A percentile compares a stretch with the other conserved stretches of the same genome.
These are phyloP conservation scores for Thalpophila matura DNA, from an alignment of 2,888 invertebrate genomes.

Conservation along the genomic window DNA sequence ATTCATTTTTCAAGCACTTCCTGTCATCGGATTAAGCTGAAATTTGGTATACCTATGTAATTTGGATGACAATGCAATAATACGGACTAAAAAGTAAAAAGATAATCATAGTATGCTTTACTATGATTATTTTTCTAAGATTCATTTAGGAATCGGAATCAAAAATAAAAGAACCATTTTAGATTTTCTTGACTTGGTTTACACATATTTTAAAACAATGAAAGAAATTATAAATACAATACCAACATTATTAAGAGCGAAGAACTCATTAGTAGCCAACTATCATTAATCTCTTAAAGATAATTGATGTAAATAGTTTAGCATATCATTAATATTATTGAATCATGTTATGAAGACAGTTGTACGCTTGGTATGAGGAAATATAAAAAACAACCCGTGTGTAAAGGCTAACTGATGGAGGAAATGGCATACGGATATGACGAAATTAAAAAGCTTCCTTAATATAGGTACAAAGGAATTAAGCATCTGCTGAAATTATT, in stretches of 20 bases:
- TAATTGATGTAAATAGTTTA: slow-evolving; percentile 26
- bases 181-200: no score
- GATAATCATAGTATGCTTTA: no score
- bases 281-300: slow-evolving; percentile 19
- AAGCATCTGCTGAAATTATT: no score
- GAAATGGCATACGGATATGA: slow-evolving; percentile 20
- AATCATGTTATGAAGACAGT: slow-evolving; percentile 19
- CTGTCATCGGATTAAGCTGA: no score
- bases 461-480: slow-evolving; percentile 6
- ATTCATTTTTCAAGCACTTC: no score
- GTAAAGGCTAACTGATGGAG: slow-evolving; percentile 6
- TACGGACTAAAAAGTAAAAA: no score
- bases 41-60: no score
- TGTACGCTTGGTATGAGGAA: slow-evolving; percentile 39
- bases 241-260: slow-evolving; percentile 3
- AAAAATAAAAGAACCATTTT: no score
- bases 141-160: no score
- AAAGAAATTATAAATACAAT: not conserved
- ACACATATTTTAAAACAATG: not conserved
- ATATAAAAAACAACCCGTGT: slow-evolving; percentile 8
- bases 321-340: slow-evolving; percentile 38
- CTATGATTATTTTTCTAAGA: no score
- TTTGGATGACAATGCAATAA: no score
- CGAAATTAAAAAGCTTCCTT: slow-evolving; percentile 30
- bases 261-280: slow-evolving; percentile 1